Evolutionary conservation across 2,888 invertebrate genomes (phyloP).

Genomic region (Orchestes rusci): DNA sequence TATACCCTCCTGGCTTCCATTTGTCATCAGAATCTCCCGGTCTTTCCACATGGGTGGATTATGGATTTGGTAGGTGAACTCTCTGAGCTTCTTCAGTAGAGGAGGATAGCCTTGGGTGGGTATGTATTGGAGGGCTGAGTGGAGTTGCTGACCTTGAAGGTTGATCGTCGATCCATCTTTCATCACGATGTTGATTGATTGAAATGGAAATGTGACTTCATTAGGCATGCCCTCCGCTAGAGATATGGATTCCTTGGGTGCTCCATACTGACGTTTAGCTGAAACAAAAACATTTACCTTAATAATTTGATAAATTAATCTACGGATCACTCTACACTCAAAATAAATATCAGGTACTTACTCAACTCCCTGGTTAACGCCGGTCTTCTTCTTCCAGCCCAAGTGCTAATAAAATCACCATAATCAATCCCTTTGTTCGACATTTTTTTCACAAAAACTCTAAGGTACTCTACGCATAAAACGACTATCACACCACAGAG

Average conservation of each 20-base stretch:
- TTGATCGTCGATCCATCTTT: constrained; percentile 49
- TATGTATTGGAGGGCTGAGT: constrained; percentile 65
- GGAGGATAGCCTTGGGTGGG: constrained; percentile 63
- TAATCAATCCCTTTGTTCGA: constrained; percentile 41
- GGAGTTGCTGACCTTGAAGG: constrained; percentile 54
- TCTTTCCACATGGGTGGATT: constrained; percentile 57
- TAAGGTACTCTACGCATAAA: too few relatives aligned
- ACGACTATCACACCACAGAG: constrained; percentile 1
- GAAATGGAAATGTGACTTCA: constrained; percentile 63
- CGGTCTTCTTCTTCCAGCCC: constrained; percentile 45
- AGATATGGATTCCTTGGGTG: constrained; percentile 49
- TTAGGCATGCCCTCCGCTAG: constrained; percentile 71
- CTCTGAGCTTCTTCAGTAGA: constrained; percentile 52
- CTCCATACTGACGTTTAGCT: constrained; percentile 49
- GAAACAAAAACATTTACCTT: constrained; percentile 12
- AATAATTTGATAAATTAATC: background rate
- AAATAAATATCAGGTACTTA: too few relatives aligned
- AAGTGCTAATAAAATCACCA: constrained; percentile 44
- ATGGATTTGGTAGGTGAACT: constrained; percentile 57
- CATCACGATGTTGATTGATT: constrained; percentile 52
- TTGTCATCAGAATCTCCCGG: constrained; percentile 59
- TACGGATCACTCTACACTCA: too few relatives aligned
- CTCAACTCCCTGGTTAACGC: constrained; percentile 49
- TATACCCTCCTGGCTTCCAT: constrained; percentile 72
- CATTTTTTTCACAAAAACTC: too few relatives aligned